These are phyloP conservation scores for Prunella fulvescens DNA, from an alignment of 2,113 vertebrate species.

Conservation along the genomic window DNA sequence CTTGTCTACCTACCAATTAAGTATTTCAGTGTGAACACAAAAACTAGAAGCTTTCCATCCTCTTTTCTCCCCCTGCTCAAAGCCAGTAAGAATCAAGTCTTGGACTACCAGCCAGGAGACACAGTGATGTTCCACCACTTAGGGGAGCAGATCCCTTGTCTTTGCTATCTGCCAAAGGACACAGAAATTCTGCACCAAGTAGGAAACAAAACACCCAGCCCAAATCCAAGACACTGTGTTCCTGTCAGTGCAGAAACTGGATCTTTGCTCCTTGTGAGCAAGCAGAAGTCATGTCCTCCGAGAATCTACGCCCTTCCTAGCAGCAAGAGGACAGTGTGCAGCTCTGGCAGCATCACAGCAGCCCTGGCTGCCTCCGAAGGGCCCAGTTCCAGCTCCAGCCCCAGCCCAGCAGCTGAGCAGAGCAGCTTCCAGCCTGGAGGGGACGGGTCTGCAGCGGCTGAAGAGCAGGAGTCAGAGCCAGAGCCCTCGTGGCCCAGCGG, in stretches of 20 bases:
- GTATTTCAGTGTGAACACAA: background rate
- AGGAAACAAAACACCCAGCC: background rate
- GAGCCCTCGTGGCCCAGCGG: fast-evolving
- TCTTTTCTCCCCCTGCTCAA: background rate
- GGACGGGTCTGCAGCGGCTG: fast-evolving
- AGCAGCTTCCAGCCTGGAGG: background rate
- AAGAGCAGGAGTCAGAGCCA: fast-evolving
- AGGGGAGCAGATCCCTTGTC: background rate
- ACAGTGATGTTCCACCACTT: background rate
- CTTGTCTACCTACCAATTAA: background rate
- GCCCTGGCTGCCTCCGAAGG: background rate
- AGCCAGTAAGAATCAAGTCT: background rate
- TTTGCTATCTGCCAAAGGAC: background rate
- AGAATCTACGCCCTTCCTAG: background rate
- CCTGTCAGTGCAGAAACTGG: background rate
- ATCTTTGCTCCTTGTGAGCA: background rate
- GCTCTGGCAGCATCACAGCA: background rate
- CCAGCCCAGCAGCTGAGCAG: background rate
- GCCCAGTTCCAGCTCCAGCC: background rate
- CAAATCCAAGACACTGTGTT: background rate
- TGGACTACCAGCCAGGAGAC: background rate
- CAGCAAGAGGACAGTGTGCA: background rate
- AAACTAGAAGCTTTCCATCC: background rate
- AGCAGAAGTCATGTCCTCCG: background rate
- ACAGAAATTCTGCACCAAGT: background rate